phyloP scores from a whole-genome alignment of 1,140 invertebrate species.

The Homalodisca vitripennis region DNA sequence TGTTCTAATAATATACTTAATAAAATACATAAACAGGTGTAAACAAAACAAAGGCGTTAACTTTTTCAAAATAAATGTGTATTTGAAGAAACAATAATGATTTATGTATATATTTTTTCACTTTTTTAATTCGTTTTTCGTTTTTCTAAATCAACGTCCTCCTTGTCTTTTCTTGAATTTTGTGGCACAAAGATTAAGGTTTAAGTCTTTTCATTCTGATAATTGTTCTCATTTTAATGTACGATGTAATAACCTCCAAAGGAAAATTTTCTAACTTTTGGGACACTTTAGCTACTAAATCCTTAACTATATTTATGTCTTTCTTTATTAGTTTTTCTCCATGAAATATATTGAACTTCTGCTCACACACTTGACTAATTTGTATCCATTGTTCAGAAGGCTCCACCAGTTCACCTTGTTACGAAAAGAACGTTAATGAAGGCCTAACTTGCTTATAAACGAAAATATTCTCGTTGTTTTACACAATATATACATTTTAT shows the following conservation, averaged over 20 bases:
- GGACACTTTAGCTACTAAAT: background rate
- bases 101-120: background rate
- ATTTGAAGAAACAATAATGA: too few species aligned
- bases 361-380: conserved; percentile 7
- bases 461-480: too few species aligned
- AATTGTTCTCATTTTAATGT: conserved; percentile 15
- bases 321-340: background rate
- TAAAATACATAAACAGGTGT: too few species aligned
- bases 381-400: background rate
- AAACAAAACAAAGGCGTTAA: too few species aligned
- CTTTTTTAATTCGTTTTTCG: conserved; percentile 6
- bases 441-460: too few species aligned
- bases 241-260: background rate
- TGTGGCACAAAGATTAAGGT: background rate
- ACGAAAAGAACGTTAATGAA: too few species aligned
- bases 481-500: too few species aligned
- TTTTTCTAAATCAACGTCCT: background rate
- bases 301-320: background rate
- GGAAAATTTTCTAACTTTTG: background rate
- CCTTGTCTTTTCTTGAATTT: background rate
- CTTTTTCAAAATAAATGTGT: too few species aligned
- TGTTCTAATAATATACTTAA: too few species aligned
- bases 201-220: conserved; percentile 25
- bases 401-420: conserved; percentile 3
- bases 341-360: background rate